Evolutionary conservation across 2,888 invertebrate genomes (phyloP).

Genomic region (Digitonthophagus gazella): DNA sequence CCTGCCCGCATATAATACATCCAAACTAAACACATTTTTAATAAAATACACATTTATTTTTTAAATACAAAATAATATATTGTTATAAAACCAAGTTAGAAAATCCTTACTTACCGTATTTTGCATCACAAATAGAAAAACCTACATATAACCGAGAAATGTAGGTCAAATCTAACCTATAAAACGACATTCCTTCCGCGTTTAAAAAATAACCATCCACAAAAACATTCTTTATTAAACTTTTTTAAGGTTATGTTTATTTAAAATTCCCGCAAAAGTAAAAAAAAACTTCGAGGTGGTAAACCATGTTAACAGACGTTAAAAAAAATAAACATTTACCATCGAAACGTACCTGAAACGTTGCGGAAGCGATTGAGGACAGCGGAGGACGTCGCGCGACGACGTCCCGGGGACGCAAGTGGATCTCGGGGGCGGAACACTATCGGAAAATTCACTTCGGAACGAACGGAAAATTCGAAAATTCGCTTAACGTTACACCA

Average conservation of each 20-base stretch:
- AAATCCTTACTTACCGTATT: constrained; percentile 9
- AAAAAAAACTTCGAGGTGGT: background rate
- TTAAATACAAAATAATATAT: background rate
- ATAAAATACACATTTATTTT: background rate
- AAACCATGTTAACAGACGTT: background rate
- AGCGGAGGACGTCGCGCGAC: background rate
- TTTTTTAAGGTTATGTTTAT: no score
- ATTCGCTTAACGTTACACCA: constrained; percentile 40
- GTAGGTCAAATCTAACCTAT: constrained; percentile 42
- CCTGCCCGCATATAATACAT: constrained; percentile 1
- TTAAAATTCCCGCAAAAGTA: no score
- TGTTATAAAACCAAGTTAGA: constrained; percentile 9
- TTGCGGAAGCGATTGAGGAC: background rate
- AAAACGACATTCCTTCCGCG: no score
- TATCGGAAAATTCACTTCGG: constrained; percentile 19
- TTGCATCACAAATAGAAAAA: constrained; percentile 22
- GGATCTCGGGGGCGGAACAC: no score
- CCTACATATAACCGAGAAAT: constrained; percentile 30
- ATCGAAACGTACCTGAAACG: background rate
- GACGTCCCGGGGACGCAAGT: no score
- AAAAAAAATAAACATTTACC: constrained; percentile 10
- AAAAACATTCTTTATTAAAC: no score
- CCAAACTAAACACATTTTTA: no score
- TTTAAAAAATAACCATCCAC: no score
- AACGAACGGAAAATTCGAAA: constrained; percentile 25